These are phyloP conservation scores for Latrodectus elegans DNA, from an alignment of 2,888 invertebrate genomes.

Conservation along the genomic window DNA sequence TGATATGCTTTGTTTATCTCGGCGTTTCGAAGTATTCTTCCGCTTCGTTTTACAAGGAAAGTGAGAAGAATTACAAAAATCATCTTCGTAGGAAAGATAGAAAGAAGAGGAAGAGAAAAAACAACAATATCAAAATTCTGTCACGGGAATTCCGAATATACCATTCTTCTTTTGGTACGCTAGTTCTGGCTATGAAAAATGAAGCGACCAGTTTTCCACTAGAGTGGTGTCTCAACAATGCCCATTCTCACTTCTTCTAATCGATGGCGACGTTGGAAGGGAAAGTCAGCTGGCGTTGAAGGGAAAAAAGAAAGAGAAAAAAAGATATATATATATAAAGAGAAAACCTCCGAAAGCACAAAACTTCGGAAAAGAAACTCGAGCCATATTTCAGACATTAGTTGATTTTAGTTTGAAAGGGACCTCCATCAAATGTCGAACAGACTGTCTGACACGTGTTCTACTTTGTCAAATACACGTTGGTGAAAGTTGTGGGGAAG, in stretches of 20 bases:
- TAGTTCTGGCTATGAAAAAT: slow-evolving; percentile 42
- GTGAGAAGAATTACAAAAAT: too few species aligned
- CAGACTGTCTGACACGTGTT: slow-evolving; percentile 19
- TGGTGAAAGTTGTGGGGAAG: not conserved
- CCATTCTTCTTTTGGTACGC: slow-evolving; percentile 38
- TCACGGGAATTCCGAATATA: slow-evolving; percentile 12
- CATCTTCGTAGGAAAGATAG: not conserved
- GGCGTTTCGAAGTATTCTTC: too few species aligned
- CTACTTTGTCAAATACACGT: slow-evolving; percentile 1
- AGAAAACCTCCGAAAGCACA: not conserved
- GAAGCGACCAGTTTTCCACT: slow-evolving; percentile 36
- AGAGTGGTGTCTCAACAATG: slow-evolving; percentile 32
- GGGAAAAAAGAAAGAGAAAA: slow-evolving; percentile 13
- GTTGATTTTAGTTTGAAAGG: slow-evolving; percentile 39
- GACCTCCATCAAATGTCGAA: slow-evolving; percentile 17
- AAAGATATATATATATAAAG: not conserved
- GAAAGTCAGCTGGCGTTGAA: slow-evolving; percentile 52
- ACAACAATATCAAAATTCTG: not conserved
- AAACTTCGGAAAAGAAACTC: slow-evolving; percentile 46
- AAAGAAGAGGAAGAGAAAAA: slow-evolving; percentile 9
- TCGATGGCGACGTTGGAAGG: slow-evolving; percentile 25
- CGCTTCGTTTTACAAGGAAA: too few species aligned
- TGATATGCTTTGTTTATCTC: too few species aligned
- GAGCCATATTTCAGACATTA: slow-evolving; percentile 53
- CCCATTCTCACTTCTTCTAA: slow-evolving; percentile 16